A percentile compares a stretch with the other conserved stretches of the same genome.
Evolutionary conservation across 2,888 invertebrate species (phyloP).

Genomic region (Lasioglossum pauxillum): DNA sequence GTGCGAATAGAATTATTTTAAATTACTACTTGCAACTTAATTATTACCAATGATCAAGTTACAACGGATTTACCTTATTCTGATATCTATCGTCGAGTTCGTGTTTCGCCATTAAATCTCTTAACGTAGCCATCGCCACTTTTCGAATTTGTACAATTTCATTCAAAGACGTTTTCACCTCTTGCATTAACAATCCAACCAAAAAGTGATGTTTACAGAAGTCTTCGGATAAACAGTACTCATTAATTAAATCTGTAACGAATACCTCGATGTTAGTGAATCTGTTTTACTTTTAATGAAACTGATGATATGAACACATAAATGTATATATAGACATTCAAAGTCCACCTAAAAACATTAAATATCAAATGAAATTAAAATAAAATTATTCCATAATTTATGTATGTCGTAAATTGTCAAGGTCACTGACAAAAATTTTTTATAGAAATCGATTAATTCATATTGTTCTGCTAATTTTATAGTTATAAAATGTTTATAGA

Average conservation of each 20-base stretch:
- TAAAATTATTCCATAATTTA: slow-evolving; percentile 23
- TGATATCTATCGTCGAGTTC: slow-evolving; percentile 96
- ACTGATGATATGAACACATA: slow-evolving; percentile 29
- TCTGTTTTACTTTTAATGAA: neutral
- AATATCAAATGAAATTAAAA: slow-evolving; percentile 36
- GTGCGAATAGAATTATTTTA: slow-evolving; percentile 14
- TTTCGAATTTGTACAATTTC: slow-evolving; percentile 94
- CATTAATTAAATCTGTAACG: slow-evolving; percentile 84
- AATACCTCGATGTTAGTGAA: slow-evolving; percentile 30
- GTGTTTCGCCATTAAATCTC: slow-evolving; percentile 96
- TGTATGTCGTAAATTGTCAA: neutral
- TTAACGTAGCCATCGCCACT: slow-evolving; percentile 91
- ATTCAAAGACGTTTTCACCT: slow-evolving; percentile 93
- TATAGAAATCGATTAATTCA: neutral
- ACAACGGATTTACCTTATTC: slow-evolving; percentile 86
- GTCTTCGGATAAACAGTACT: slow-evolving; percentile 90
- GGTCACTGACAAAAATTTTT: neutral
- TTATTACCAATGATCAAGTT: neutral
- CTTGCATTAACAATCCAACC: slow-evolving; percentile 94
- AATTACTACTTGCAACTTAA: neutral
- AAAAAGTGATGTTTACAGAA: slow-evolving; percentile 97
- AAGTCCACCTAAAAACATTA: slow-evolving; percentile 42
- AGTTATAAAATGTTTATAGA: slow-evolving; percentile 19
- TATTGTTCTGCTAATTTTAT: slow-evolving; percentile 21
- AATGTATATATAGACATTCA: slow-evolving; percentile 40